These are phyloP conservation scores for Tangara arthus DNA, from an alignment of 2,797 vertebrate species.

Conservation along the genomic window DNA sequence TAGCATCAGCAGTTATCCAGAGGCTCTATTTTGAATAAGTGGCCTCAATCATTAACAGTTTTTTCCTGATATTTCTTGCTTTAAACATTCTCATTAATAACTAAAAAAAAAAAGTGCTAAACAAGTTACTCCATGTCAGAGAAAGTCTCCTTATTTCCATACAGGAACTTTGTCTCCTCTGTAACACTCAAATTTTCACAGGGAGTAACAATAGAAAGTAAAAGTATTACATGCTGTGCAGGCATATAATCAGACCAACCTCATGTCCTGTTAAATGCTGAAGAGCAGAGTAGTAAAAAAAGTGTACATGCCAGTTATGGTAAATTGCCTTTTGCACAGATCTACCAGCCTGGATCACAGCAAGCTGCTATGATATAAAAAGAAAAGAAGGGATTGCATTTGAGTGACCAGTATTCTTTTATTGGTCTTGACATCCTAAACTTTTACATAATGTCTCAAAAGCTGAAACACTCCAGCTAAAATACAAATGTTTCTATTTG, in stretches of 20 bases:
- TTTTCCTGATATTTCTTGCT: not conserved
- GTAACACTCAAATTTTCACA: not conserved
- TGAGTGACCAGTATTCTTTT: not conserved
- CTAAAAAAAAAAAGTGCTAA: not conserved
- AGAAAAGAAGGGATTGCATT: not conserved
- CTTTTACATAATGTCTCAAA: not conserved
- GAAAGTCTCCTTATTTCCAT: not conserved
- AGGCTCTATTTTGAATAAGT: not conserved
- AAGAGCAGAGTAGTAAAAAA: not conserved
- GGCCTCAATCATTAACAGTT: not conserved
- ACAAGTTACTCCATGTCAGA: not conserved
- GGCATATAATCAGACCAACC: not conserved
- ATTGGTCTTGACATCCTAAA: not conserved
- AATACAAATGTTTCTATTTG: not conserved
- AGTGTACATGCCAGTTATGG: accelerated
- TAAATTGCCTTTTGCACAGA: not conserved
- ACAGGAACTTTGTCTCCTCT: not conserved
- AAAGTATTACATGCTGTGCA: not conserved
- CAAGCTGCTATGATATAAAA: not conserved
- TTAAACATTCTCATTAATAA: not conserved
- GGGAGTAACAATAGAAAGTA: not conserved
- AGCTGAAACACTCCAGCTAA: not conserved
- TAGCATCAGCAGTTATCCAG: not conserved
- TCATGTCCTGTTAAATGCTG: not conserved
- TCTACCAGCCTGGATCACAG: not conserved